Evolutionary conservation across 1,140 invertebrate genomes (phyloP).

Genomic region (Drusus annulatus): DNA sequence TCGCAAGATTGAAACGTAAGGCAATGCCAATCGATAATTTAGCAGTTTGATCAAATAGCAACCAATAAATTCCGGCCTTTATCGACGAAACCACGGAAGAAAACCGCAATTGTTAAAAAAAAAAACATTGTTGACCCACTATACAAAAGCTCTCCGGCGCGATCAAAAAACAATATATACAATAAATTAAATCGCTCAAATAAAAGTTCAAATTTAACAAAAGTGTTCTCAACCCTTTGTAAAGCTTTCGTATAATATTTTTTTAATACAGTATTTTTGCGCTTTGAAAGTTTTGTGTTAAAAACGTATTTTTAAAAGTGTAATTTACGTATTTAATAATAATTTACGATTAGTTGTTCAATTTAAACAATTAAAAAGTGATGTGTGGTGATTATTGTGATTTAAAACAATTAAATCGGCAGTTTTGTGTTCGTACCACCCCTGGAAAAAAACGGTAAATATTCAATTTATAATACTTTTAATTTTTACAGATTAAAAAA

Average conservation of each 20-base stretch:
- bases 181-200: constrained; percentile 6
- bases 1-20: not conserved
- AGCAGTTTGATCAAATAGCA: no score
- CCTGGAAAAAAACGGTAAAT: constrained; percentile 2
- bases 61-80: no score
- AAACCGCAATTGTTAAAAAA: no score
- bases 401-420: not conserved
- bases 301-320: no score
- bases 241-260: no score
- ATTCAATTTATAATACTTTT: not conserved
- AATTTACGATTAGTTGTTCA: no score
- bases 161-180: not conserved
- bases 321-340: no score
- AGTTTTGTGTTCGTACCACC: not conserved
- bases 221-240: not conserved
- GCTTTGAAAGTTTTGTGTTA: no score
- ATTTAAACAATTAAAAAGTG: not conserved
- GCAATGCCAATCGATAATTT: not conserved
- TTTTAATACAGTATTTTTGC: no score
- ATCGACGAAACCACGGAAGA: no score
- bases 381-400: constrained; percentile 9
- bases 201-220: not conserved
- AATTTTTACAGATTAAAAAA: not conserved
- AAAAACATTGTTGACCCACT: no score
- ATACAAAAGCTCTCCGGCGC: not conserved